A percentile compares a stretch with the other conserved stretches of the same genome.
Conservation (phyloP, 2,797 vertebrate species). For the Hemibagrus guttatus region DNA sequence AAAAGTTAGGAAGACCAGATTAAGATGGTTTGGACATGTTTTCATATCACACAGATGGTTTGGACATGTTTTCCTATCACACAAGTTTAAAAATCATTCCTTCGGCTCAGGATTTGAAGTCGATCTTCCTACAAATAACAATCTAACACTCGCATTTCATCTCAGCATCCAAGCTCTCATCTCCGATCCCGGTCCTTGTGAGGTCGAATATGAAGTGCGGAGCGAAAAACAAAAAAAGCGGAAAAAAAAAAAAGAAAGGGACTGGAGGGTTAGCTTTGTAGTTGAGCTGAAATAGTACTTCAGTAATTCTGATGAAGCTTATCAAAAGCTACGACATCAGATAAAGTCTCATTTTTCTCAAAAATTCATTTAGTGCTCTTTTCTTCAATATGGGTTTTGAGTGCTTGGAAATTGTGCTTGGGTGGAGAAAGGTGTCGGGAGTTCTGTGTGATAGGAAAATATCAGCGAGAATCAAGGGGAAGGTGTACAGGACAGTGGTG, state of each 20-base stretch:
- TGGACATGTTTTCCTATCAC: too few species aligned
- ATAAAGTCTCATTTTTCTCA: constrained; percentile 51
- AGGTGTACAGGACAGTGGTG: too few species aligned
- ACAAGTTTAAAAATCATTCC: too few species aligned
- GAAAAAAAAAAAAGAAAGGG: background rate
- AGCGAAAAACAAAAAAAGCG: background rate
- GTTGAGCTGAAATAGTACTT: constrained; percentile 7
- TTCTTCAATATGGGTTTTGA: constrained; percentile 59
- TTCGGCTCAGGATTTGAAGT: background rate
- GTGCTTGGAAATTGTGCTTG: too few species aligned
- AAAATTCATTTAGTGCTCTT: constrained; percentile 52
- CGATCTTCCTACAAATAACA: background rate
- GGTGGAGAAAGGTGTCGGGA: too few species aligned
- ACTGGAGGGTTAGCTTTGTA: background rate
- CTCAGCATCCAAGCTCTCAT: background rate
- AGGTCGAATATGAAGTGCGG: background rate
- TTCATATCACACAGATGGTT: too few species aligned
- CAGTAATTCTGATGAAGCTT: constrained; percentile 27
- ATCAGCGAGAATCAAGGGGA: too few species aligned
- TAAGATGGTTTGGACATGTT: too few species aligned
- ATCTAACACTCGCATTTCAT: background rate
- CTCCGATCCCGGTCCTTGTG: background rate
- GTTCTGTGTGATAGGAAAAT: too few species aligned
- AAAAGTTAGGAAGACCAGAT: too few species aligned
- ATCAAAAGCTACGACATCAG: constrained; percentile 46